Conservation (phyloP, 2,888 invertebrate species). For the Galerucella pusilla region DNA sequence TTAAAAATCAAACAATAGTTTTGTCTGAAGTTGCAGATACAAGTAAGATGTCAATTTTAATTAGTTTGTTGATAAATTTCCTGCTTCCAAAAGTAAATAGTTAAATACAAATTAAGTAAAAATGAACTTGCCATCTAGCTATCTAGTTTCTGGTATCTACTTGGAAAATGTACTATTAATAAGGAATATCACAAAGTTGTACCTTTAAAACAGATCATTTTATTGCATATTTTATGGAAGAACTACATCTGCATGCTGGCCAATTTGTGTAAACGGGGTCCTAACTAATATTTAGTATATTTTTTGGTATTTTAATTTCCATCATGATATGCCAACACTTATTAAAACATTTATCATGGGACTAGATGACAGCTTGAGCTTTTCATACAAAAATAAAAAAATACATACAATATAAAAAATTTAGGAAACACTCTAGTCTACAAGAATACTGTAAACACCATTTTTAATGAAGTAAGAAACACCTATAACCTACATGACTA, state of each 20-base stretch:
- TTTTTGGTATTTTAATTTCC: conserved; percentile 55
- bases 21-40: too few relatives aligned
- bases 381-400: conserved; percentile 66
- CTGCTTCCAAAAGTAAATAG: too few relatives aligned
- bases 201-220: conserved; percentile 50
- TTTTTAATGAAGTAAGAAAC: conserved; percentile 62
- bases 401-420: conserved; percentile 65
- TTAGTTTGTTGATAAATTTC: too few relatives aligned
- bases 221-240: conserved; percentile 46
- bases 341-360: conserved; percentile 58
- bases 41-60: too few relatives aligned
- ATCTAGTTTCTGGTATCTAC: conserved; percentile 1
- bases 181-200: conserved; percentile 52
- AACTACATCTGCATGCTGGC: conserved; percentile 39
- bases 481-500: conserved; percentile 59
- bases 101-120: not conserved
- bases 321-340: conserved; percentile 65
- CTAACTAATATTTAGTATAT: conserved; percentile 42
- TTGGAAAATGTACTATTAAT: conserved; percentile 30
- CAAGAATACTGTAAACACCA: conserved; percentile 66
- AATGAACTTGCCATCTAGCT: conserved; percentile 12
- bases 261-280: conserved; percentile 42
- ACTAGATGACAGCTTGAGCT: conserved; percentile 67
- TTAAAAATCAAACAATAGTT: too few relatives aligned
- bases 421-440: conserved; percentile 65